Conservation (phyloP, 2,113 vertebrate genomes). For the Azemiops feae region DNA sequence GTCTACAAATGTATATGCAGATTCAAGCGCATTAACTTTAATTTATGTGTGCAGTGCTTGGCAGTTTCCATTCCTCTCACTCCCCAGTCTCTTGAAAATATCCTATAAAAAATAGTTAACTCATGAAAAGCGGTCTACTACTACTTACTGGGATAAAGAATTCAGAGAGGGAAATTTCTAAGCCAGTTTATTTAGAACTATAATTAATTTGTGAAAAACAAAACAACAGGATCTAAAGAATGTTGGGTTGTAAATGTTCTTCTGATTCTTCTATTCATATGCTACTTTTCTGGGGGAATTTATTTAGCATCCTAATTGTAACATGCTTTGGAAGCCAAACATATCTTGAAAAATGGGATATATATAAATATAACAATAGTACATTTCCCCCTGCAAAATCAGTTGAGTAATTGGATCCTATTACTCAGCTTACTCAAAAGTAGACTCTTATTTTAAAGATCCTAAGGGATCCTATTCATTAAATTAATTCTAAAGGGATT, state of each 20-base stretch:
- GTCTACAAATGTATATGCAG: neutral
- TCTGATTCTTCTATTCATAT: neutral
- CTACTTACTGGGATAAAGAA: neutral
- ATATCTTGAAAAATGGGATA: neutral
- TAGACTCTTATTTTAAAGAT: neutral
- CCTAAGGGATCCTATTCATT: neutral
- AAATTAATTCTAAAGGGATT: neutral
- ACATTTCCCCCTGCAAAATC: neutral
- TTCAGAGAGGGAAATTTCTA: neutral
- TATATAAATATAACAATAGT: neutral
- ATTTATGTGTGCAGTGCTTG: neutral
- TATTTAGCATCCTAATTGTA: neutral
- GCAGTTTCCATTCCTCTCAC: neutral
- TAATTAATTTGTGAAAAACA: neutral
- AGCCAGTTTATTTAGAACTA: neutral
- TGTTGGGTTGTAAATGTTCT: neutral
- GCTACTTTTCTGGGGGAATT: neutral
- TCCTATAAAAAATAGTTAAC: neutral
- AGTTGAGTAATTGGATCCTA: neutral
- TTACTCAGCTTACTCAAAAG: neutral
- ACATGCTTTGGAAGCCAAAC: neutral
- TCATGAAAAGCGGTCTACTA: neutral
- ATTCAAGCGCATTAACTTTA: neutral
- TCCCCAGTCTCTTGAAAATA: neutral
- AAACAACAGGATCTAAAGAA: neutral